Conservation (phyloP, 1,140 invertebrate species). For the Drosophila chauvacae region DNA sequence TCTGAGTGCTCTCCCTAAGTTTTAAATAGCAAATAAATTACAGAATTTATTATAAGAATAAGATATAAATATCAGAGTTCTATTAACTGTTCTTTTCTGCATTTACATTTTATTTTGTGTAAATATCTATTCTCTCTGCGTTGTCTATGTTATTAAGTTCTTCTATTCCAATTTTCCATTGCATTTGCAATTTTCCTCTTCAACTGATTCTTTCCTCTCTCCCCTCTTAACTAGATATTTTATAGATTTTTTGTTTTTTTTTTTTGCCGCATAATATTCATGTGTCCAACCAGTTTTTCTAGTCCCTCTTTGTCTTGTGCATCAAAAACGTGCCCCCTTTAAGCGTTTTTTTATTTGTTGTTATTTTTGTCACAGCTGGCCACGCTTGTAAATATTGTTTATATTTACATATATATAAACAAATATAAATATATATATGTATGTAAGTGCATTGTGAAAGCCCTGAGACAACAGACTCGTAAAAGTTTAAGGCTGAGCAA, state of each 20-base stretch:
- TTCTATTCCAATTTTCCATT: constrained; percentile 11
- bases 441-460: constrained; percentile 24
- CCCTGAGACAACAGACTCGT: constrained; percentile 14
- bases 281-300: constrained; percentile 72
- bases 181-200: constrained; percentile 13
- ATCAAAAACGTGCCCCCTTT: constrained; percentile 68
- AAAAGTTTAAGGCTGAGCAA: constrained; percentile 36
- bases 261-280: constrained; percentile 22
- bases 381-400: constrained; percentile 50
- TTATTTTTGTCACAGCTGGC: constrained; percentile 35
- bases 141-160: constrained; percentile 24
- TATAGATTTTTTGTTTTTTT: constrained; percentile 31
- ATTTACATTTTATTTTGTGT: not conserved
- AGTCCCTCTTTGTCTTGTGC: constrained; percentile 54
- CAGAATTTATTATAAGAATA: not conserved
- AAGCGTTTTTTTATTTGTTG: constrained; percentile 19
- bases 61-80: not conserved
- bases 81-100: not conserved
- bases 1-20: not conserved
- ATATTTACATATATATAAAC: constrained; percentile 33
- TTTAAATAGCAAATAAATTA: no score
- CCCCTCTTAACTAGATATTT: constrained; percentile 10
- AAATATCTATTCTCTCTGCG: not conserved
- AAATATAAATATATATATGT: not conserved
- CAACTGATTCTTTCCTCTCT: not conserved